Evolutionary conservation across 1,140 invertebrate species (phyloP), one percentile per base, ranked within the genome.

Genomic region (Saxidomus purpurata): DNA sequence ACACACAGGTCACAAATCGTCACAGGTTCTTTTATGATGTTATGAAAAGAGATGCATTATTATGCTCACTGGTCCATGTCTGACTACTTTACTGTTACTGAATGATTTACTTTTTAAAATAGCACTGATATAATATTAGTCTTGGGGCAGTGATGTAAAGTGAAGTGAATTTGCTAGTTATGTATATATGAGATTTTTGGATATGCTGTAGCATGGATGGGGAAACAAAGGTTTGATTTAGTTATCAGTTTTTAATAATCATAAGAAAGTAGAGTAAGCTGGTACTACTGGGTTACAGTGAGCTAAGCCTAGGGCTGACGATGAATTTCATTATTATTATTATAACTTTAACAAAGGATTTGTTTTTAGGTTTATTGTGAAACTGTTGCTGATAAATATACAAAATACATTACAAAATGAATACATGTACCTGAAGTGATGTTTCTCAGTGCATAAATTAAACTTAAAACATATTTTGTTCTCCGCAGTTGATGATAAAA

Each of bases 31-130:
- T 71, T 71, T 71, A 71, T 71, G 31, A 34, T 67, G 63, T 67
- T 67, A 67, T 67, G 63, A 67, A 67, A 67, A 34, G 63, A 67
- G 67, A 71, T 71, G 67, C 67, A 71, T 71, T 71, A 71, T 71
- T 71, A 71, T 38, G 67, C 1, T 71, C 67, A 71, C 8, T 71
- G 67, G 36, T 36, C 67, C 67, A 71, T 71, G 25, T 71, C 67
- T 71, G 11, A 38, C 67, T 71, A 36, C n/a, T 71, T 36, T 63
- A 63, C 59, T 63, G 59, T 63, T 63, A 63, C 25, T 11, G 59
- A 6, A 63, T 63, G 59, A 63, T 63, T n/a, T n/a, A 63, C 59
- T 63, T 22, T n/a, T 15, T 4, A 55, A 55, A 55, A 22, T 55
- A 55, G 15, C 52, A 55, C 19, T 63, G 59, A 63, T n/a, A 59